Base-by-base conservation (phyloP, 2,888 invertebrate species). In the Calameuta pallipes region DNA sequence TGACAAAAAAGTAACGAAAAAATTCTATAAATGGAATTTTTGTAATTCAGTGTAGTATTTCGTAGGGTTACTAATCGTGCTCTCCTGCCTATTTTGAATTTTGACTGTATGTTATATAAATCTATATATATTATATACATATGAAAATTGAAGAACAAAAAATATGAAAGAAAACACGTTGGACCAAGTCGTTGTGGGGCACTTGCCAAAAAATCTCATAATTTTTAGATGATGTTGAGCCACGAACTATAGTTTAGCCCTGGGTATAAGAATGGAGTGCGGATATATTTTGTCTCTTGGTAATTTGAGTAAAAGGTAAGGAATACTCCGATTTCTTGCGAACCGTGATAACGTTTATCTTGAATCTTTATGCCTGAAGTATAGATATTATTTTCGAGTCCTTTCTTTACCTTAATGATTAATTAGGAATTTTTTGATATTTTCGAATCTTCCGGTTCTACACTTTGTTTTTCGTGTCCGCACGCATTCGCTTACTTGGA, bases 111-210 rank as follows among this genome's bases (percentile, higher is more conserved):
- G 83, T 85, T 81, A 83, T 79, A 71, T 56, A 56, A 23, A 56
- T 56, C 15, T 56, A 56, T 56, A 56, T 71, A 36, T 76, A 37
- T 41, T 75, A 75, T 15, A 31, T 68, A 41, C 33, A 23, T 34
- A 36, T 34, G 13, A 23, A 74, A 35, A 74, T 34, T 30, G 23
- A n/a, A 74, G 37, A 30, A 74, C 33, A 74, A 37, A 31, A 74
- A 74, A 9, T 36, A 74, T 34, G 35, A 74, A 34, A 74, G 80
- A 83, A 83, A 85, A 86, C 81, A 85, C 82, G 82, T 87, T 83
- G 87, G 88, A 87, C 87, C 87, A 87, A 87, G 84, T 87, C 84
- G 84, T 84, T 84, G 41, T 75, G 84, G 83, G 83, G 83, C 83
- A 81, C 81, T 82, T 84, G 78, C 78, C 81, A 80, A 80, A 81